Percentiles rank a stretch among this genome's conserved stretches.
Evolutionary conservation across 2,113 vertebrate species (phyloP).

Genomic region (Rhinichthys klamathensis): DNA sequence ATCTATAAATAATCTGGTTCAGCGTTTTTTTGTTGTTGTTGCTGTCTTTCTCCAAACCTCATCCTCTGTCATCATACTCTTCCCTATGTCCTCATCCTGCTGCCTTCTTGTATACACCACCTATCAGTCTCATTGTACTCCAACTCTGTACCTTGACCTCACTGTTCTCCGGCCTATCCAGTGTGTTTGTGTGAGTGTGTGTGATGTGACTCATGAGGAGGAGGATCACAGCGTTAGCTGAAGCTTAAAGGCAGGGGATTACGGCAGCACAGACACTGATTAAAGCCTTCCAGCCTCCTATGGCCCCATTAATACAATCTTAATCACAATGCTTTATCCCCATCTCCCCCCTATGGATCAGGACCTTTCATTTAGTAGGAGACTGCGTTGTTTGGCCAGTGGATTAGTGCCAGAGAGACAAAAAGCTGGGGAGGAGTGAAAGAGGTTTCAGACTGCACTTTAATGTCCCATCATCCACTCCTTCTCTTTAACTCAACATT

Average conservation of each 20-base stretch:
- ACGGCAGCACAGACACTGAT: slow-evolving; percentile 78
- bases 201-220: slow-evolving; percentile 56
- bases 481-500: slow-evolving; percentile 11
- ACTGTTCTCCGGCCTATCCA: slow-evolving; percentile 46
- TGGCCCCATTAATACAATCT: slow-evolving; percentile 84
- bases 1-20: not conserved
- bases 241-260: slow-evolving; percentile 79
- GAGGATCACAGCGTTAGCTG: slow-evolving; percentile 69
- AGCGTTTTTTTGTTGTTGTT: slow-evolving; percentile 33
- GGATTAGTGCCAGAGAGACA: slow-evolving; percentile 72
- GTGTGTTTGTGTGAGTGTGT: slow-evolving; percentile 34
- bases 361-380: slow-evolving; percentile 77
- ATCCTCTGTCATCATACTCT: slow-evolving; percentile 51
- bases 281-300: slow-evolving; percentile 81
- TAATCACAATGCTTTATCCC: slow-evolving; percentile 83
- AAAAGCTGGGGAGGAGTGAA: slow-evolving; percentile 47
- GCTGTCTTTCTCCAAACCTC: slow-evolving; percentile 25
- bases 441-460: slow-evolving; percentile 55
- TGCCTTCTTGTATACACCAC: slow-evolving; percentile 60
- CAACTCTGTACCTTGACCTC: slow-evolving; percentile 67
- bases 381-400: slow-evolving; percentile 74
- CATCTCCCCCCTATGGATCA: slow-evolving; percentile 74
- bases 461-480: slow-evolving; percentile 48
- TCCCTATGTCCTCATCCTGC: slow-evolving; percentile 65
- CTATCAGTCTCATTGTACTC: slow-evolving; percentile 64